Conservation (phyloP, 2,888 invertebrate species). For the Malthinus flaveolus region DNA sequence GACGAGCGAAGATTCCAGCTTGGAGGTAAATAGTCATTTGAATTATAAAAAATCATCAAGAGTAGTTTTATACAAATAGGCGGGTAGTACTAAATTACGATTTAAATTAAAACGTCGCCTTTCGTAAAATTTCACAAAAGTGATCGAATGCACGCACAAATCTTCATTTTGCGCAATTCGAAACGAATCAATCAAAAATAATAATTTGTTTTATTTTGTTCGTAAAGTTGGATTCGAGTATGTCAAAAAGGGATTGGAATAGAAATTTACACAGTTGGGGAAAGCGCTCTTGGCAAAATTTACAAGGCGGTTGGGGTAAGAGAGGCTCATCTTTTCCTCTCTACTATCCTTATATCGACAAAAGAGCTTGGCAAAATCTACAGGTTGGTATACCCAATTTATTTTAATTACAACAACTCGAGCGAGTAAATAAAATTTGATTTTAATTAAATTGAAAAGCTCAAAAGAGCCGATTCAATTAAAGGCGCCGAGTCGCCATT, state of each 20-base stretch:
- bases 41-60: no score
- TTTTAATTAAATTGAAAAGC: background rate
- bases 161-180: background rate
- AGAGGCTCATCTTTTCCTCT: slow-evolving; percentile 48
- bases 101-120: no score
- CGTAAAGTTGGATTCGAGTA: slow-evolving; percentile 55
- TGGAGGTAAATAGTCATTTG: slow-evolving; percentile 41
- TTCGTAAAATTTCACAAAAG: no score
- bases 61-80: no score
- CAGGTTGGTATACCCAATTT: slow-evolving; percentile 42
- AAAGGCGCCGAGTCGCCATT: background rate
- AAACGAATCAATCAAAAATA: background rate
- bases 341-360: slow-evolving; percentile 52
- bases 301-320: slow-evolving; percentile 63
- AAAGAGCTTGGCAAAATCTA: slow-evolving; percentile 62
- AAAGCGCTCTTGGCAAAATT: slow-evolving; percentile 62
- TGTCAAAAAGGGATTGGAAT: slow-evolving; percentile 66
- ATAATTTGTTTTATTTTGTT: background rate
- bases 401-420: slow-evolving; percentile 1
- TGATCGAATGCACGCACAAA: background rate
- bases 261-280: slow-evolving; percentile 63
- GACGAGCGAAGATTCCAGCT: slow-evolving; percentile 40
- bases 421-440: background rate
- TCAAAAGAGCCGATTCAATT: background rate
- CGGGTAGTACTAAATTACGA: no score